These are phyloP conservation scores for Monomorium pharaonis DNA, from an alignment of 1,140 invertebrate species.

Conservation along the genomic window DNA sequence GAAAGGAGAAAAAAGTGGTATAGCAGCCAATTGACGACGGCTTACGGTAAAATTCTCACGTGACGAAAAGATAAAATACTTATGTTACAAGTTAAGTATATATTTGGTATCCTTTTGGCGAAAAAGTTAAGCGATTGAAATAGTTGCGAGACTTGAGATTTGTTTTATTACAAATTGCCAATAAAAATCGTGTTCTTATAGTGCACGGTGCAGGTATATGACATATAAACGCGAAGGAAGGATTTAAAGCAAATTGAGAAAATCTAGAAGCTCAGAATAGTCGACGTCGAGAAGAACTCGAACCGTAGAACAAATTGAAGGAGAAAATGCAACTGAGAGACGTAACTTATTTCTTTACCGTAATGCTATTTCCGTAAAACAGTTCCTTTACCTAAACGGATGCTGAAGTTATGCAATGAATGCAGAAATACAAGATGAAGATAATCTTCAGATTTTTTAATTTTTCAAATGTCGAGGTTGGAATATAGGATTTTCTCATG, in stretches of 20 bases:
- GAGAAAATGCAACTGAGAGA: slow-evolving; percentile 27
- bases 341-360: slow-evolving; percentile 37
- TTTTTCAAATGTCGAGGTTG: not conserved
- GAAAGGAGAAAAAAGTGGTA: slow-evolving; percentile 71
- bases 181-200: slow-evolving; percentile 14
- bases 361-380: slow-evolving; percentile 40
- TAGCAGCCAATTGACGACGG: slow-evolving; percentile 68
- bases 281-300: not conserved
- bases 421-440: slow-evolving; percentile 22
- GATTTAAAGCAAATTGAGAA: slow-evolving; percentile 46
- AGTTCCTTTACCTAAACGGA: slow-evolving; percentile 18
- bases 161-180: not conserved
- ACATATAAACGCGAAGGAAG: not conserved
- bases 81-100: slow-evolving; percentile 38
- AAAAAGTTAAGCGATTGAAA: slow-evolving; percentile 19
- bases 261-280: slow-evolving; percentile 12
- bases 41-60: slow-evolving; percentile 67
- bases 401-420: slow-evolving; percentile 31
- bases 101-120: not conserved
- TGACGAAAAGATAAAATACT: slow-evolving; percentile 44
- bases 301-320: slow-evolving; percentile 28
- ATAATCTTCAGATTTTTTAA: slow-evolving; percentile 27
- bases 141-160: not conserved
- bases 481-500: slow-evolving; percentile 7
- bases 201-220: not conserved